phyloP scores from a whole-genome alignment of 2,797 vertebrate genomes.

The Poliocrania exsul region DNA sequence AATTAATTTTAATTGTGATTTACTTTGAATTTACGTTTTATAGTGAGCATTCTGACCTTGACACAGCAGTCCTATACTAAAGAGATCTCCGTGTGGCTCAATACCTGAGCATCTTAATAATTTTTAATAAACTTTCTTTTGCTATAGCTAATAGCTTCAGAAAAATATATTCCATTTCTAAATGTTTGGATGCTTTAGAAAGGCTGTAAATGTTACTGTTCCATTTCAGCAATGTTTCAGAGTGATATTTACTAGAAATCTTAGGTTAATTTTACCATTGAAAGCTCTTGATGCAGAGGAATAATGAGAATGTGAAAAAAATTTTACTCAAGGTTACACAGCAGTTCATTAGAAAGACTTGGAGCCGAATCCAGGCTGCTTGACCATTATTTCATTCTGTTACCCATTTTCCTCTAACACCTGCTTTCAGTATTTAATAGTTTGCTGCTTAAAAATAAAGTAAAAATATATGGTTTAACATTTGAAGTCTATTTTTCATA shows the following conservation, averaged over 20 bases:
- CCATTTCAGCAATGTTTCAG: neutral
- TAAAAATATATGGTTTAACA: neutral
- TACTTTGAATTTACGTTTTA: neutral
- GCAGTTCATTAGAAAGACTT: neutral
- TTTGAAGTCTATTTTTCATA: constrained; percentile 4
- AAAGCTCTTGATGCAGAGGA: neutral
- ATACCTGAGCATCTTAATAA: neutral
- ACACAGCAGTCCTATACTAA: neutral
- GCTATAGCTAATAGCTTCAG: neutral
- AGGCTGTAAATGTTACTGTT: neutral
- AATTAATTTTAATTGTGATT: neutral
- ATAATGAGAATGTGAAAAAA: neutral
- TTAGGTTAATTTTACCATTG: neutral
- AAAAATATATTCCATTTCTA: neutral
- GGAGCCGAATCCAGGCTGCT: neutral
- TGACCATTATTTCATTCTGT: neutral
- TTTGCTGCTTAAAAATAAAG: neutral
- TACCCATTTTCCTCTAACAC: neutral
- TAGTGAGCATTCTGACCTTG: neutral
- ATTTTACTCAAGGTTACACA: neutral
- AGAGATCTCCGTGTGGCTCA: neutral
- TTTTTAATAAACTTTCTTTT: neutral
- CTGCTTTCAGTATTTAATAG: neutral
- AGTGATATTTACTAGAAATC: neutral
- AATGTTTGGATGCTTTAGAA: neutral